phyloP scores from a whole-genome alignment of 1,140 invertebrate genomes.

The Drosophila nikananu region DNA sequence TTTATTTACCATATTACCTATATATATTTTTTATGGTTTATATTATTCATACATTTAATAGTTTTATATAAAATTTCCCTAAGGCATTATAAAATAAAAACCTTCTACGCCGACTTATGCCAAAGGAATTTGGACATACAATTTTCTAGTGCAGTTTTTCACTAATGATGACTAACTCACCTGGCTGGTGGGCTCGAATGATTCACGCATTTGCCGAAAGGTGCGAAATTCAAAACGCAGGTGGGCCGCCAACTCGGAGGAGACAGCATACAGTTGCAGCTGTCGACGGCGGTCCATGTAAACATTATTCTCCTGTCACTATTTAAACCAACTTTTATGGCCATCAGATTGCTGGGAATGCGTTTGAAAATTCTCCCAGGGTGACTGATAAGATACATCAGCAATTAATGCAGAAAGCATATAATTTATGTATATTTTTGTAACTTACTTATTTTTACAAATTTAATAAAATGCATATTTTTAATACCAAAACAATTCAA shows the following conservation, averaged over 20 bases:
- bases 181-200: conserved; percentile 55
- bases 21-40: neutral
- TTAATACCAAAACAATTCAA: neutral
- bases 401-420: too few relatives aligned
- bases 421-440: too few relatives aligned
- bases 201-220: conserved; percentile 60
- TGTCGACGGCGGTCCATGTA: conserved; percentile 19
- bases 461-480: too few relatives aligned
- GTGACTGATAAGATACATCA: conserved; percentile 61
- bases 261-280: conserved; percentile 40
- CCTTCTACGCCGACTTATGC: conserved; percentile 62
- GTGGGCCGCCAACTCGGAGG: conserved; percentile 35
- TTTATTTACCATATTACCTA: too few relatives aligned
- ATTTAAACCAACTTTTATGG: conserved; percentile 13
- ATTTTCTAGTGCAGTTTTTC: conserved; percentile 75
- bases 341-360: conserved; percentile 15
- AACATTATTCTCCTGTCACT: conserved; percentile 34
- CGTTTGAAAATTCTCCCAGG: conserved; percentile 1
- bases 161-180: conserved; percentile 76
- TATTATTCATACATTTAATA: neutral
- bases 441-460: too few relatives aligned
- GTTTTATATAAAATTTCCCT: neutral
- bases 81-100: conserved; percentile 1
- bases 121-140: conserved; percentile 61
- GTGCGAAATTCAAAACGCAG: conserved; percentile 65